Conservation (phyloP, 1,140 invertebrate species). For the Diploscapter pachys region DNA sequence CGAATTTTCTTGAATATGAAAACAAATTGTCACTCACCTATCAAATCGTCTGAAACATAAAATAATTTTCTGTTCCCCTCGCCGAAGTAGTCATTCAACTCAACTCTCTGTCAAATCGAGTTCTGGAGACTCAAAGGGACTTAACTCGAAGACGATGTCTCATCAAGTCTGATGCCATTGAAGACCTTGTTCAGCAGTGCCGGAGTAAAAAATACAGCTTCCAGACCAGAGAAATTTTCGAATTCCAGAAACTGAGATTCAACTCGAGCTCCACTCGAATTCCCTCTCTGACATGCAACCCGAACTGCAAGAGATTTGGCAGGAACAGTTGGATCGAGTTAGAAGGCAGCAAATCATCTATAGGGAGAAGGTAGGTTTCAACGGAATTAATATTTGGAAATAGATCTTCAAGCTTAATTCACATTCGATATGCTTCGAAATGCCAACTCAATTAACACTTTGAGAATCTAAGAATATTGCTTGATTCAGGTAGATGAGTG, state of each 20-base stretch:
- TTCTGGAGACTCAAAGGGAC: constrained; percentile 54
- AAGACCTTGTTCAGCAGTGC: constrained; percentile 42
- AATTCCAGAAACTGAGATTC: constrained; percentile 38
- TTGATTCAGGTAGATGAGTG: constrained; percentile 37
- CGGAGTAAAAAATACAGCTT: constrained; percentile 2
- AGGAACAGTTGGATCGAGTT: constrained; percentile 48
- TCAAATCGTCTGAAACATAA: background rate
- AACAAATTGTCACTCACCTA: no score
- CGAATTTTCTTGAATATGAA: no score
- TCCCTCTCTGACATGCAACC: constrained; percentile 41
- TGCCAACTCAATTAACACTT: no score
- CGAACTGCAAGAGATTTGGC: constrained; percentile 46
- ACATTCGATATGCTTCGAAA: no score
- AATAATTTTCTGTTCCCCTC: constrained; percentile 36
- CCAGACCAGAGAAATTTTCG: constrained; percentile 5
- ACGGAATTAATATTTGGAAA: constrained; percentile 8
- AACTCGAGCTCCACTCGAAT: constrained; percentile 31
- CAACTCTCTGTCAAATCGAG: constrained; percentile 36
- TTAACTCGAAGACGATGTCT: constrained; percentile 50
- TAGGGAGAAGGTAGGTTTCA: constrained; percentile 36
- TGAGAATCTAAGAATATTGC: background rate
- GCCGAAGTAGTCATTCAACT: constrained; percentile 43
- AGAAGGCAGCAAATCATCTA: constrained; percentile 48
- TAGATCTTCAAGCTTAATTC: background rate
- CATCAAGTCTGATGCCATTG: constrained; percentile 41